phyloP scores from a whole-genome alignment of 2,797 vertebrate species.

The Streptopelia turtur region DNA sequence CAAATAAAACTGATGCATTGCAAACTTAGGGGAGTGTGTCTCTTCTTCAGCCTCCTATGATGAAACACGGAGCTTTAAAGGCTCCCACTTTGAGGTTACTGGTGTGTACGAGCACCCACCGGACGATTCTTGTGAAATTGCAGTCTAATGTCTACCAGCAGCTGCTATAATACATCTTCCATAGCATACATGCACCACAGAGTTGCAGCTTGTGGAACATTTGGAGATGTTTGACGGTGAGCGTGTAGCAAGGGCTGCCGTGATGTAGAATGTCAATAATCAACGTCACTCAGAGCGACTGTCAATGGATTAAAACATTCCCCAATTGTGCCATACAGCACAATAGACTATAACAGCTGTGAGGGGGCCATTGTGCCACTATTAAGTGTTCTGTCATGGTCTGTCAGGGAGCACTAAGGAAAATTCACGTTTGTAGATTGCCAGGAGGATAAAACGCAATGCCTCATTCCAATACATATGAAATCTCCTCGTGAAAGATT shows the following conservation, averaged over 20 bases:
- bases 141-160: not conserved
- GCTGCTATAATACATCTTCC: not conserved
- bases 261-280: not conserved
- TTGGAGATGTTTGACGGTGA: not conserved
- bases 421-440: conserved; percentile 15
- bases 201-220: not conserved
- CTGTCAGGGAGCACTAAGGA: not conserved
- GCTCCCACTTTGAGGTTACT: not conserved
- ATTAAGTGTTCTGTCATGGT: conserved; percentile 18
- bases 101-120: not conserved
- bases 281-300: not conserved
- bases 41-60: not conserved
- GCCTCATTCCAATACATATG: not conserved
- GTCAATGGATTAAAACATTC: not conserved
- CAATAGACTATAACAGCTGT: conserved; percentile 27
- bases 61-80: not conserved
- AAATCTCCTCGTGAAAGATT: not conserved
- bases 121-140: not conserved
- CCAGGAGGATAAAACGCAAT: not conserved
- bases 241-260: not conserved
- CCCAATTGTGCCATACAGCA: not conserved
- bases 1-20: not conserved
- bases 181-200: not conserved
- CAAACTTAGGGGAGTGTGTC: not conserved
- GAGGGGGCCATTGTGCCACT: conserved; percentile 6